Evolutionary conservation across 2,888 invertebrate species (phyloP).

Genomic region (Orchestes rusci): DNA sequence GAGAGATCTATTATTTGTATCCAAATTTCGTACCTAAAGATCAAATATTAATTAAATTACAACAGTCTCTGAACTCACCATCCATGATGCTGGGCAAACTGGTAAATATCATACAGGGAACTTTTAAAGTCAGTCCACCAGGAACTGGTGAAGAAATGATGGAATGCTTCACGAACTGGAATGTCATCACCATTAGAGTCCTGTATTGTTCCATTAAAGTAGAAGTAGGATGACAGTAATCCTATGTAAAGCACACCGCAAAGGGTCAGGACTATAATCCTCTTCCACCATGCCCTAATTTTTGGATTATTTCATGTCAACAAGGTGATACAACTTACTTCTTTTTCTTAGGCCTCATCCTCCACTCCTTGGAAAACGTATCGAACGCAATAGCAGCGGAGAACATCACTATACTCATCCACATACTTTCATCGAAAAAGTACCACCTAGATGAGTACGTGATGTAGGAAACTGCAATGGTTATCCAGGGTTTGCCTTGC

Average conservation of each 20-base stretch:
- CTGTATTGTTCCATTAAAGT: conserved; percentile 80
- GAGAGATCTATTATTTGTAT: conserved; percentile 76
- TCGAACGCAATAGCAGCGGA: conserved; percentile 65
- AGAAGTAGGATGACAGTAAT: conserved; percentile 72
- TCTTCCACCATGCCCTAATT: conserved; percentile 30
- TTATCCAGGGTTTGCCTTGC: conserved; percentile 62
- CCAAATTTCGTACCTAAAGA: conserved; percentile 61
- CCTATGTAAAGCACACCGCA: conserved; percentile 63
- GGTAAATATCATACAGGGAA: conserved; percentile 65
- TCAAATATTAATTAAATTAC: not conserved
- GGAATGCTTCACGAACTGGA: conserved; percentile 78
- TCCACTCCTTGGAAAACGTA: conserved; percentile 71
- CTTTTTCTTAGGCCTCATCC: conserved; percentile 53
- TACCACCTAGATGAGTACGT: conserved; percentile 64
- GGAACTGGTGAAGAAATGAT: conserved; percentile 84
- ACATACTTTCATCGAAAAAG: conserved; percentile 65
- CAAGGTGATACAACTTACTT: conserved; percentile 6
- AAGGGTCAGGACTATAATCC: conserved; percentile 52
- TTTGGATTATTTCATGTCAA: not conserved
- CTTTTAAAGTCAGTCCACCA: conserved; percentile 80
- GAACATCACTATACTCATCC: conserved; percentile 61
- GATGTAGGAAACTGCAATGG: conserved; percentile 60
- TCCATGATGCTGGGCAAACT: conserved; percentile 76
- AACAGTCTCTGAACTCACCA: conserved; percentile 50
- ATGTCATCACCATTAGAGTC: conserved; percentile 75